A percentile compares a stretch with the other conserved stretches of the same genome.
Conservation (phyloP, 2,888 invertebrate species). For the Linnaemya vulpina region DNA sequence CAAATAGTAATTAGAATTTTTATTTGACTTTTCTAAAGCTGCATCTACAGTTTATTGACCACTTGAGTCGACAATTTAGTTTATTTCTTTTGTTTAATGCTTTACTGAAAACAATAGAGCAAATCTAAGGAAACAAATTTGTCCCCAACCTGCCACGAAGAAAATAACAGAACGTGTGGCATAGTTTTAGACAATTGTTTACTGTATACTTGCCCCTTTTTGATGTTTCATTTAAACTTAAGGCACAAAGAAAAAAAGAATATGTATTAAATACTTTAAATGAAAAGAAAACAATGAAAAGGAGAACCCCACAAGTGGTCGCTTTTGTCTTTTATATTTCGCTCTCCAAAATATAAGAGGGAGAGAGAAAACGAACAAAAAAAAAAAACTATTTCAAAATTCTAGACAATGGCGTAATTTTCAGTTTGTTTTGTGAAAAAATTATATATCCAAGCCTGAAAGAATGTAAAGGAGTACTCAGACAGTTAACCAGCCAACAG, state of each 20-base stretch:
- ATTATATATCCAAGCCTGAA: not conserved
- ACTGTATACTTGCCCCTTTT: constrained; percentile 39
- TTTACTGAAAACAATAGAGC: constrained; percentile 24
- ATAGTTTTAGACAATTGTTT: constrained; percentile 58
- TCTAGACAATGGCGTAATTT: constrained; percentile 50
- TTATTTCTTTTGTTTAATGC: constrained; percentile 23
- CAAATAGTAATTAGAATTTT: constrained; percentile 20
- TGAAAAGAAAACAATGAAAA: constrained; percentile 40
- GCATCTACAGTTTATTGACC: constrained; percentile 52
- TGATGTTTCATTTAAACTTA: constrained; percentile 35
- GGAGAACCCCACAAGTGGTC: constrained; percentile 62
- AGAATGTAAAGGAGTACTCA: constrained; percentile 58
- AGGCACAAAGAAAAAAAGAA: constrained; percentile 9
- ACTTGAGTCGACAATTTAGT: constrained; percentile 49
- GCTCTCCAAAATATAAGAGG: not conserved
- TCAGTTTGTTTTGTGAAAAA: not conserved
- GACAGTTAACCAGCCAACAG: constrained; percentile 61
- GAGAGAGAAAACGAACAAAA: too few species aligned
- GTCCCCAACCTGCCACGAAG: constrained; percentile 43
- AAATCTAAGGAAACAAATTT: constrained; percentile 19
- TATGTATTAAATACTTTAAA: constrained; percentile 65
- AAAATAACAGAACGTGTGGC: constrained; percentile 39
- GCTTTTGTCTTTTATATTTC: constrained; percentile 56
- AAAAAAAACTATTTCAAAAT: constrained; percentile 42
- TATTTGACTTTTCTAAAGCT: not conserved